Evolutionary conservation across 1,140 invertebrate genomes (phyloP).

Genomic region (Eurytemora carolleeae): DNA sequence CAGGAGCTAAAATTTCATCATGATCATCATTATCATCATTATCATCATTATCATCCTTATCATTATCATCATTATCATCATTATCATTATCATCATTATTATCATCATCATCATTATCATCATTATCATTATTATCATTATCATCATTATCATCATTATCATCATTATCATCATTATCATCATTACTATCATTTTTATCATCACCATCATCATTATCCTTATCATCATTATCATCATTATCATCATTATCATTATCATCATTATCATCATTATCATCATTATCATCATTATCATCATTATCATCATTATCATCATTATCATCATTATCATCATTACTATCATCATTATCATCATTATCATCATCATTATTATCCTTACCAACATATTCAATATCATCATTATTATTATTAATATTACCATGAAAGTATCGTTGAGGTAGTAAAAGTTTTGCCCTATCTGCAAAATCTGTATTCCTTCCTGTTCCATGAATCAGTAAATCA

Average conservation of each 20-base stretch:
- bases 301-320: slow-evolving; percentile 33
- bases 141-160: slow-evolving; percentile 28
- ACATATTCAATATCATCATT: too few relatives aligned
- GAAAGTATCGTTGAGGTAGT: slow-evolving; percentile 64
- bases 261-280: slow-evolving; percentile 34
- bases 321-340: slow-evolving; percentile 28
- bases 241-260: slow-evolving; percentile 35
- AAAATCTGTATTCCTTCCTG: slow-evolving; percentile 67
- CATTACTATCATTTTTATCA: slow-evolving; percentile 33
- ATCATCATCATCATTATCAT: slow-evolving; percentile 26
- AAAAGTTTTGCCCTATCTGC: slow-evolving; percentile 71
- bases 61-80: slow-evolving; percentile 33
- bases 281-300: slow-evolving; percentile 16
- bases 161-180: slow-evolving; percentile 26
- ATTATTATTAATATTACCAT: slow-evolving; percentile 33
- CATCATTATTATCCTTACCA: too few relatives aligned
- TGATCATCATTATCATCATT: slow-evolving; percentile 32
- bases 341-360: slow-evolving; percentile 16
- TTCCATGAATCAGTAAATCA: slow-evolving; percentile 78
- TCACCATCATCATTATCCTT: slow-evolving; percentile 17
- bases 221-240: slow-evolving; percentile 16
- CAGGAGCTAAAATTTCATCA: slow-evolving; percentile 28
- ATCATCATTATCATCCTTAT: slow-evolving; percentile 27
- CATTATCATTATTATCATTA: slow-evolving; percentile 33
- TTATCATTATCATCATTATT: slow-evolving; percentile 27